phyloP scores from a whole-genome alignment of 2,888 invertebrate species.

The Oligia fasciuncula region DNA sequence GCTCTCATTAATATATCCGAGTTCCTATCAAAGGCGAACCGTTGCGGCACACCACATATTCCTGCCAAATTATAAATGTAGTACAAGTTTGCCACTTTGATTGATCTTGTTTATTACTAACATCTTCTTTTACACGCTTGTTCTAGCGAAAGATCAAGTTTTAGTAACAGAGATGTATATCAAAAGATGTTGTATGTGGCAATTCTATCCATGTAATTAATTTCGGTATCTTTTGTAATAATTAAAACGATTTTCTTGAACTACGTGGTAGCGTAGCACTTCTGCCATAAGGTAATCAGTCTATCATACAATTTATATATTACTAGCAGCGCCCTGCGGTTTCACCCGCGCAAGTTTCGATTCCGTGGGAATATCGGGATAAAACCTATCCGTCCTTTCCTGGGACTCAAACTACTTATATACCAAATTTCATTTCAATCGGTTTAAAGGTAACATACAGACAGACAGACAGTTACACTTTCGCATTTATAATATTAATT shows the following conservation, averaged over 20 bases:
- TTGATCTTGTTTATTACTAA: slow-evolving; percentile 57
- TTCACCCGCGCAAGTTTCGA: no score
- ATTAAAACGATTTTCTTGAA: background rate
- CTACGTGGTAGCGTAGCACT: background rate
- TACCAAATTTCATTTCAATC: no score
- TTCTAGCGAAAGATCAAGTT: slow-evolving; percentile 52
- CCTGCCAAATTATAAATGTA: slow-evolving; percentile 58
- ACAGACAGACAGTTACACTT: no score
- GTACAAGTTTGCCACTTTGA: slow-evolving; percentile 59
- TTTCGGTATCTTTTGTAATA: background rate
- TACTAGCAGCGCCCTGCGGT: background rate
- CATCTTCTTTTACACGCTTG: slow-evolving; percentile 55
- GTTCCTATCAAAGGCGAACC: slow-evolving; percentile 61
- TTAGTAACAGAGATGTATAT: slow-evolving; percentile 25
- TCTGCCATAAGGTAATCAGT: background rate
- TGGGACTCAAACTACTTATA: no score
- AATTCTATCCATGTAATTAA: slow-evolving; percentile 17
- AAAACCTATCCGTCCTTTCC: no score
- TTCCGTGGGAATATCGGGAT: no score
- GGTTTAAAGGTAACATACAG: no score
- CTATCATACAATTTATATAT: background rate
- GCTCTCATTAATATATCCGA: slow-evolving; percentile 63
- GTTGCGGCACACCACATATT: slow-evolving; percentile 57
- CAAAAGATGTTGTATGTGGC: slow-evolving; percentile 38
- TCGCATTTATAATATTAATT: no score